Conservation (phyloP, 2,888 invertebrate genomes). For the Drosophila paracracens region DNA sequence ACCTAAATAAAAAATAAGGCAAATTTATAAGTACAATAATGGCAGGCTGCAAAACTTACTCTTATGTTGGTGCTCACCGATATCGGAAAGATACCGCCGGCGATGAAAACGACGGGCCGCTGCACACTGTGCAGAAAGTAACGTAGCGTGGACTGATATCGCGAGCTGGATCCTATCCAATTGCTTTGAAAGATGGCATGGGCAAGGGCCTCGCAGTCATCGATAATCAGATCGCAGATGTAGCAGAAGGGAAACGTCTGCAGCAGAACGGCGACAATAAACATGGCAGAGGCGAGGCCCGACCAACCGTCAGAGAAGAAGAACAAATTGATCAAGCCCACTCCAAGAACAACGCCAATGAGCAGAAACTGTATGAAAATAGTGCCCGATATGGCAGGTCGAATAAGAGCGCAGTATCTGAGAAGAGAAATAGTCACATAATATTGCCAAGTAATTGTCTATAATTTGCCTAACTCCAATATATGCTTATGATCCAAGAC, state of each 20-base stretch:
- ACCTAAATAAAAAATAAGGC: conserved; percentile 45
- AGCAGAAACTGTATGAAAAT: conserved; percentile 75
- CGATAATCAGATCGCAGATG: conserved; percentile 69
- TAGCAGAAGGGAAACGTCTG: conserved; percentile 77
- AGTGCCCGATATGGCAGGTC: conserved; percentile 71
- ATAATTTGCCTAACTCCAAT: conserved; percentile 48
- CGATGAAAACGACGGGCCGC: not conserved
- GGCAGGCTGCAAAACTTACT: conserved; percentile 46
- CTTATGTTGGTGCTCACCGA: conserved; percentile 67
- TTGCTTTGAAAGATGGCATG: conserved; percentile 74
- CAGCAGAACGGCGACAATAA: conserved; percentile 55
- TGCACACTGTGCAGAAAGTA: conserved; percentile 59
- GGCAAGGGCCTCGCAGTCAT: conserved; percentile 67
- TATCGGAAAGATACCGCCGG: conserved; percentile 69
- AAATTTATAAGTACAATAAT: not conserved
- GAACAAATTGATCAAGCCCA: conserved; percentile 67
- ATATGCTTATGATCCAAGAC: conserved; percentile 75
- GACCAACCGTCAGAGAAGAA: conserved; percentile 63
- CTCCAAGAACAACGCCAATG: conserved; percentile 64
- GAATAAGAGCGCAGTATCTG: conserved; percentile 61
- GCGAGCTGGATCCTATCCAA: conserved; percentile 62
- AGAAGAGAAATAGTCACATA: not conserved
- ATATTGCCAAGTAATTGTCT: not conserved
- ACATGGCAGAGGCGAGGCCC: conserved; percentile 61
- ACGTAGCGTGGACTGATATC: conserved; percentile 59